Evolutionary conservation across 2,888 invertebrate species (phyloP).

Genomic region (Nemotelus pantherinus): DNA sequence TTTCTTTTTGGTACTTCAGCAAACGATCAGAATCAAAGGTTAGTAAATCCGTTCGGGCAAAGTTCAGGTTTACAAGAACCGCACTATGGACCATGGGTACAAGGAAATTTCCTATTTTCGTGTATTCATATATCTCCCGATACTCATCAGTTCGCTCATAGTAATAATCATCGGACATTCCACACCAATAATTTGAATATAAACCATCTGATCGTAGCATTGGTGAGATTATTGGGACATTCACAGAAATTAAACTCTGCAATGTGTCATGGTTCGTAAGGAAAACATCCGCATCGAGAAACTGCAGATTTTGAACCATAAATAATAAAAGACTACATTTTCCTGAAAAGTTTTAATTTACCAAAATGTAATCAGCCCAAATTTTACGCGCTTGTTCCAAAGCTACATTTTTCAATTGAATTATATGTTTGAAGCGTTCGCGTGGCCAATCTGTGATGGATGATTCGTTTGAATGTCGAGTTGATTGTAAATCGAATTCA

Average conservation of each 20-base stretch:
- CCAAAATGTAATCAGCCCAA: slow-evolving; percentile 92
- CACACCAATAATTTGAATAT: slow-evolving; percentile 97
- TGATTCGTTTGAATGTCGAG: slow-evolving; percentile 69
- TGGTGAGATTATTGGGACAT: slow-evolving; percentile 78
- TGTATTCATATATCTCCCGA: slow-evolving; percentile 77
- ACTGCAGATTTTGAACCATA: slow-evolving; percentile 66
- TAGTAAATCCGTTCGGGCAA: slow-evolving; percentile 69
- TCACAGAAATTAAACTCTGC: slow-evolving; percentile 70
- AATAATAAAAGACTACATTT: background rate
- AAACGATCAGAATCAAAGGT: slow-evolving; percentile 72
- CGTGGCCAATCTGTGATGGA: slow-evolving; percentile 79
- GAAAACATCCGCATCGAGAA: slow-evolving; percentile 87
- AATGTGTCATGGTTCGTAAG: slow-evolving; percentile 75
- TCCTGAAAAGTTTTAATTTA: slow-evolving; percentile 68
- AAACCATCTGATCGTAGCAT: slow-evolving; percentile 86
- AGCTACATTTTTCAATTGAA: slow-evolving; percentile 80
- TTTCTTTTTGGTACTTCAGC: slow-evolving; percentile 55
- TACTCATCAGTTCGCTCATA: slow-evolving; percentile 87
- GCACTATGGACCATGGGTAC: slow-evolving; percentile 95
- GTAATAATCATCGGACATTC: slow-evolving; percentile 86
- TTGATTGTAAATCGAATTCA: slow-evolving; percentile 58
- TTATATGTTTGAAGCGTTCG: slow-evolving; percentile 80
- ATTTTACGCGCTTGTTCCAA: slow-evolving; percentile 75
- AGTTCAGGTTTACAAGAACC: slow-evolving; percentile 79
- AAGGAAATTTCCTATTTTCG: slow-evolving; percentile 76